Evolutionary conservation across 2,888 invertebrate species (phyloP).

Genomic region (Psylliodes chrysocephalus): DNA sequence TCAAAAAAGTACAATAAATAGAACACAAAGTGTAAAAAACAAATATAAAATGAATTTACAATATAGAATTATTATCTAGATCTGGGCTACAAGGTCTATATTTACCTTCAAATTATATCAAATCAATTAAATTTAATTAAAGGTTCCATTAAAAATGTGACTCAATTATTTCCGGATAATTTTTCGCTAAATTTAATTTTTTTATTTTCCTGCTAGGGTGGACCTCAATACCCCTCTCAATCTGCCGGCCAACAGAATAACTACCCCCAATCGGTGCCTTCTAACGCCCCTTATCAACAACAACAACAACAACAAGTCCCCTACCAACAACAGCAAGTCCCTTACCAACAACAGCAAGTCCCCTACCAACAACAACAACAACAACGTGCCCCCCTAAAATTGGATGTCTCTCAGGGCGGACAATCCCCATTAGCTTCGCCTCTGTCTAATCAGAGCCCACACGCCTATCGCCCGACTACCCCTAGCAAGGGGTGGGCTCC

Average conservation of each 20-base stretch:
- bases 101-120: too few species aligned
- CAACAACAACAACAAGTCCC: slow-evolving; percentile 44
- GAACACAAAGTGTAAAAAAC: too few species aligned
- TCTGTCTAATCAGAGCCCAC: slow-evolving; percentile 52
- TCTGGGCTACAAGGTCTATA: too few species aligned
- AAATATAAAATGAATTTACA: too few species aligned
- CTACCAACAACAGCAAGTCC: slow-evolving; percentile 39
- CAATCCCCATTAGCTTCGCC: slow-evolving; percentile 64
- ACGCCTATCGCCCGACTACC: slow-evolving; percentile 55
- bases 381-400: slow-evolving; percentile 49
- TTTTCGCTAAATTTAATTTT: too few species aligned
- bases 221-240: slow-evolving; percentile 58
- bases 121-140: too few species aligned
- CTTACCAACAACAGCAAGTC: slow-evolving; percentile 40
- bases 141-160: too few species aligned
- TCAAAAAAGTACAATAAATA: too few species aligned
- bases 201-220: slow-evolving; percentile 57
- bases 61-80: too few species aligned
- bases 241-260: slow-evolving; percentile 44
- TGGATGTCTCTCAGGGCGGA: slow-evolving; percentile 52
- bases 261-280: slow-evolving; percentile 30
- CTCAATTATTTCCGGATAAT: too few species aligned
- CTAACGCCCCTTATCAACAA: slow-evolving; percentile 39
- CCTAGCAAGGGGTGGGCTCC: slow-evolving; percentile 64
- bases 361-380: slow-evolving; percentile 40